Conservation (phyloP, 2,113 vertebrate genomes). For the Lepisosteus oculatus region DNA sequence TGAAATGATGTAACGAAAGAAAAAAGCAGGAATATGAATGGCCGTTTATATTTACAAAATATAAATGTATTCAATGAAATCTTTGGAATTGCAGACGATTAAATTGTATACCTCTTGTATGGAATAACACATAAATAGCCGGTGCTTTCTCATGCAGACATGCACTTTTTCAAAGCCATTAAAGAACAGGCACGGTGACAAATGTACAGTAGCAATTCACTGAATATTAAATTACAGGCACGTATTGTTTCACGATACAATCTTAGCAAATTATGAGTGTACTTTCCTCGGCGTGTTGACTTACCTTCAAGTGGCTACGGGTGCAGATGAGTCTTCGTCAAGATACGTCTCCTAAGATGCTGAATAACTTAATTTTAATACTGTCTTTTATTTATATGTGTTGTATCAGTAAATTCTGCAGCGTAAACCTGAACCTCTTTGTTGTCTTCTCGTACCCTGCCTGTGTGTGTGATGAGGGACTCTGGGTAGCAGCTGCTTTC, state of each 20-base stretch:
- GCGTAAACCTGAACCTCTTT: constrained; percentile 54
- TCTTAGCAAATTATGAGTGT: too few species aligned
- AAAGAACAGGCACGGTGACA: too few species aligned
- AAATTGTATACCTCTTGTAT: too few species aligned
- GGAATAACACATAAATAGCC: too few species aligned
- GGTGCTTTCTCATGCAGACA: too few species aligned
- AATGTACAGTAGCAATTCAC: not conserved
- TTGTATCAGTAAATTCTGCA: not conserved
- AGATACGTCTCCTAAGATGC: not conserved
- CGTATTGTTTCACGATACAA: too few species aligned
- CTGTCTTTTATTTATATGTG: not conserved
- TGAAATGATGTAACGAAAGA: too few species aligned
- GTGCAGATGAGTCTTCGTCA: not conserved
- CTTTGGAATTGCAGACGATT: too few species aligned
- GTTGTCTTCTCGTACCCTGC: constrained; percentile 54
- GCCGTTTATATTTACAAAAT: too few species aligned
- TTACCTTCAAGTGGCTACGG: constrained; percentile 10
- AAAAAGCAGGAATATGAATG: too few species aligned
- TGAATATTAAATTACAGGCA: not conserved
- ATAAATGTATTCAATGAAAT: too few species aligned
- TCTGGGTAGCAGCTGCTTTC: constrained; percentile 65
- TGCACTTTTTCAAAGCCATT: too few species aligned
- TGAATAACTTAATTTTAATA: not conserved
- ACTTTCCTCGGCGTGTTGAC: not conserved
- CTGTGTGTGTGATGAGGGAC: constrained; percentile 48